phyloP scores from a whole-genome alignment of 2,797 vertebrate genomes.

The Sebastes steindachneri region DNA sequence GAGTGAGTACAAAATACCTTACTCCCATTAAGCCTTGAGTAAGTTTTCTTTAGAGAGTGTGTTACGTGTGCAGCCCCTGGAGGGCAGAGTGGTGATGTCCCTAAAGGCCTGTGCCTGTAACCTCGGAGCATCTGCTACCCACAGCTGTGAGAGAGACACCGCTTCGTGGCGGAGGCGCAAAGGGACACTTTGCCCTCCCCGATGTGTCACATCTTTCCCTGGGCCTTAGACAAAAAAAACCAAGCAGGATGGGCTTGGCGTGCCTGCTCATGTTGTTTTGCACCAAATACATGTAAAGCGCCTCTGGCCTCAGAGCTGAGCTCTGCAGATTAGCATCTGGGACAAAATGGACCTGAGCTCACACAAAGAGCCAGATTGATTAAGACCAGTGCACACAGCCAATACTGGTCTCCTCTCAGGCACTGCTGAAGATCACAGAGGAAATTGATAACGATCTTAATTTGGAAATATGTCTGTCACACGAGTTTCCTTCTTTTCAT shows the following conservation, averaged over 20 bases:
- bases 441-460: conserved; percentile 79
- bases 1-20: conserved; percentile 1
- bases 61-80: conserved; percentile 69
- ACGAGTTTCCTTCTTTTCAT: conserved; percentile 55
- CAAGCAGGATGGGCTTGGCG: conserved; percentile 60
- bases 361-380: conserved; percentile 76
- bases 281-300: conserved; percentile 70
- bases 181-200: conserved; percentile 73
- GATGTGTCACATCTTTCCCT: conserved; percentile 73
- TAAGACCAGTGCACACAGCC: conserved; percentile 63
- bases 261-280: conserved; percentile 68
- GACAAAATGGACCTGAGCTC: conserved; percentile 74
- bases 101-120: conserved; percentile 70
- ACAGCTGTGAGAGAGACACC: conserved; percentile 77
- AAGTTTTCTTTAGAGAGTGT: conserved; percentile 55
- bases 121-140: conserved; percentile 81
- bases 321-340: conserved; percentile 75
- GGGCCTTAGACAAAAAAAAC: conserved; percentile 59
- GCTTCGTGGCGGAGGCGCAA: conserved; percentile 63
- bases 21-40: conserved; percentile 14
- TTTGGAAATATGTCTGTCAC: conserved; percentile 74
- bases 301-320: conserved; percentile 71
- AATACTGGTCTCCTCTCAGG: conserved; percentile 62
- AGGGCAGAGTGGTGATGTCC: conserved; percentile 72
- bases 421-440: conserved; percentile 68